Percentiles rank a stretch among this genome's conserved stretches.
phyloP scores from a whole-genome alignment of 2,797 vertebrate species.

The Coracias cyanogaster region DNA sequence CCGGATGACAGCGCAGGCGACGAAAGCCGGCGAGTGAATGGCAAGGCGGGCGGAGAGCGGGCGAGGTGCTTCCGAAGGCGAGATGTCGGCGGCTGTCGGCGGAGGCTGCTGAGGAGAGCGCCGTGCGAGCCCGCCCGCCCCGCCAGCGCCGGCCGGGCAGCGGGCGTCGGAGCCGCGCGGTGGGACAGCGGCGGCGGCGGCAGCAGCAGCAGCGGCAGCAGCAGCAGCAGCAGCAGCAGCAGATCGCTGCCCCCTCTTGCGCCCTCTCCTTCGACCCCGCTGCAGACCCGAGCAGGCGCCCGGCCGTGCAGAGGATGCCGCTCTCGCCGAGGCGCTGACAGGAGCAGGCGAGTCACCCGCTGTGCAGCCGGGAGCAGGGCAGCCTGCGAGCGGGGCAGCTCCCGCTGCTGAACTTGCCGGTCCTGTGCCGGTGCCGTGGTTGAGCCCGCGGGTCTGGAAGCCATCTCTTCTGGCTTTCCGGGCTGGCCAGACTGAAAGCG shows the following conservation, averaged over 20 bases:
- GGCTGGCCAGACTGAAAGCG: background rate
- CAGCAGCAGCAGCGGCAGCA: too few species aligned
- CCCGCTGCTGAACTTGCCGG: constrained; percentile 13
- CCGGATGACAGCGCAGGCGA: constrained; percentile 18
- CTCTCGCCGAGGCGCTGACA: background rate
- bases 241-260: background rate
- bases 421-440: background rate
- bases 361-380: background rate
- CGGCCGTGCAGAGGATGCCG: background rate
- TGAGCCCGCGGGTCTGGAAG: background rate
- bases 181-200: too few species aligned
- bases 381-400: background rate
- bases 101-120: constrained; percentile 34
- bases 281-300: background rate
- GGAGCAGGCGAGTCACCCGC: background rate
- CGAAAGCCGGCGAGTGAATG: constrained; percentile 43
- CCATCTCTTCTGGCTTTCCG: background rate
- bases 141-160: background rate
- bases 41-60: constrained; percentile 16
- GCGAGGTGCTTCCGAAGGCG: background rate
- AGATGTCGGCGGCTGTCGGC: constrained; percentile 50
- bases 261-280: constrained; percentile 2
- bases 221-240: background rate
- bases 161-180: background rate
- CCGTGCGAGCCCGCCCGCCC: background rate